These are phyloP conservation scores for Oreotrochilus melanogaster DNA, from an alignment of 2,113 vertebrate genomes.

Conservation along the genomic window DNA sequence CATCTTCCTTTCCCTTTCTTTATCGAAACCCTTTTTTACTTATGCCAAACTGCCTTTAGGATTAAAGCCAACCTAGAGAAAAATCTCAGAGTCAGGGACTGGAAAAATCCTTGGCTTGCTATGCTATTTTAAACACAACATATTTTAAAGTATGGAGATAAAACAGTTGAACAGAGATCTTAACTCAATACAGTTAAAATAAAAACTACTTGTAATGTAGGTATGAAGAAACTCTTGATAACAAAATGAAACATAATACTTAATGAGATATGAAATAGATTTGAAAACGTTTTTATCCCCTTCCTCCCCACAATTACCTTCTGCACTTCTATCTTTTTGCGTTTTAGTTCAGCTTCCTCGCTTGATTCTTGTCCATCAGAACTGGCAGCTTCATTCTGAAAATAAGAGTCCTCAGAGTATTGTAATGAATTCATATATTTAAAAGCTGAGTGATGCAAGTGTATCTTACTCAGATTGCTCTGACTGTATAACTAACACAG, in stretches of 20 bases:
- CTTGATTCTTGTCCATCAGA: slow-evolving; percentile 86
- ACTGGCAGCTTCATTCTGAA: slow-evolving; percentile 77
- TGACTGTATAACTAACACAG: not conserved
- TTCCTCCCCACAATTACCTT: slow-evolving; percentile 79
- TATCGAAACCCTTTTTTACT: not conserved
- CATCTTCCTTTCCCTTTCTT: not conserved
- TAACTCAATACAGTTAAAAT: not conserved
- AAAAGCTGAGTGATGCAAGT: not conserved
- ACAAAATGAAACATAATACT: not conserved
- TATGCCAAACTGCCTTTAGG: not conserved
- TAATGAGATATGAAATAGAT: not conserved
- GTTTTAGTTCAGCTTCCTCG: slow-evolving; percentile 86
- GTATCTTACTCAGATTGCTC: not conserved
- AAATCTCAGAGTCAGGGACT: not conserved
- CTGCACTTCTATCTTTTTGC: slow-evolving; percentile 89
- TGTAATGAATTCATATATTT: not conserved
- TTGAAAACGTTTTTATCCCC: not conserved
- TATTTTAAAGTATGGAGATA: not conserved
- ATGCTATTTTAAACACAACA: not conserved
- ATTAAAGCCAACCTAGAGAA: not conserved
- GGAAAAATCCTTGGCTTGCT: not conserved
- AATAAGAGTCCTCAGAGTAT: slow-evolving; percentile 39
- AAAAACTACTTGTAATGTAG: not conserved
- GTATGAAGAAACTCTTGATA: not conserved
- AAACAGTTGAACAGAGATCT: not conserved